Percentiles rank a stretch among this genome's conserved stretches.
Evolutionary conservation across 2,888 invertebrate genomes (phyloP).

Genomic region (Stenurella melanura): DNA sequence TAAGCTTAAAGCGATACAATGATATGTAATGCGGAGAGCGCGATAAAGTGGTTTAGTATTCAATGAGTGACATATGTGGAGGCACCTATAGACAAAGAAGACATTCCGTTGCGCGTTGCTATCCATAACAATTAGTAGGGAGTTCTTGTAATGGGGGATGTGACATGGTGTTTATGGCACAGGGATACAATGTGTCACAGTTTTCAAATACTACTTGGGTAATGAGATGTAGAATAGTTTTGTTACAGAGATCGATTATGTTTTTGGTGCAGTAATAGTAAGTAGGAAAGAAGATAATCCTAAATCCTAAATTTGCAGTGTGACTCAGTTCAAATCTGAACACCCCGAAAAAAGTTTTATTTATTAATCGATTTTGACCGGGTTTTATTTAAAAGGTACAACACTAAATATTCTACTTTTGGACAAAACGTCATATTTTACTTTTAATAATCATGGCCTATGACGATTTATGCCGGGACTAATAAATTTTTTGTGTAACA

Average conservation of each 20-base stretch:
- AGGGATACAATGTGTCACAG: slow-evolving; percentile 2
- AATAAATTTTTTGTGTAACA: too few relatives aligned
- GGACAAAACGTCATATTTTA: too few relatives aligned
- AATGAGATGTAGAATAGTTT: neutral
- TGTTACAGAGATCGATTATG: neutral
- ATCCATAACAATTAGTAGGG: neutral
- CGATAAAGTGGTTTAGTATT: neutral
- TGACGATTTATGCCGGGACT: too few relatives aligned
- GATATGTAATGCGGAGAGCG: neutral
- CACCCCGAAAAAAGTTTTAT: too few relatives aligned
- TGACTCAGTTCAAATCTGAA: too few relatives aligned
- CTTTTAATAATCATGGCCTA: too few relatives aligned
- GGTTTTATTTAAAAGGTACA: too few relatives aligned
- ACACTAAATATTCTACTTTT: too few relatives aligned
- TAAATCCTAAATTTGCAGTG: too few relatives aligned
- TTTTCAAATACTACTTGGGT: neutral
- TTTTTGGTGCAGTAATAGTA: too few relatives aligned
- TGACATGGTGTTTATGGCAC: neutral
- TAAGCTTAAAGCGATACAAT: neutral
- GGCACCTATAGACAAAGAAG: neutral
- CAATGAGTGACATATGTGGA: neutral
- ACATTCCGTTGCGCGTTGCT: neutral
- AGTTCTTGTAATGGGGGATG: neutral
- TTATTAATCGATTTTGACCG: too few relatives aligned
- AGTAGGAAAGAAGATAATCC: too few relatives aligned